A percentile compares a stretch with the other conserved stretches of the same genome.
phyloP scores from a whole-genome alignment of 92 coral and sea anemone genomes.

The Hydrozoanthus gracilis region DNA sequence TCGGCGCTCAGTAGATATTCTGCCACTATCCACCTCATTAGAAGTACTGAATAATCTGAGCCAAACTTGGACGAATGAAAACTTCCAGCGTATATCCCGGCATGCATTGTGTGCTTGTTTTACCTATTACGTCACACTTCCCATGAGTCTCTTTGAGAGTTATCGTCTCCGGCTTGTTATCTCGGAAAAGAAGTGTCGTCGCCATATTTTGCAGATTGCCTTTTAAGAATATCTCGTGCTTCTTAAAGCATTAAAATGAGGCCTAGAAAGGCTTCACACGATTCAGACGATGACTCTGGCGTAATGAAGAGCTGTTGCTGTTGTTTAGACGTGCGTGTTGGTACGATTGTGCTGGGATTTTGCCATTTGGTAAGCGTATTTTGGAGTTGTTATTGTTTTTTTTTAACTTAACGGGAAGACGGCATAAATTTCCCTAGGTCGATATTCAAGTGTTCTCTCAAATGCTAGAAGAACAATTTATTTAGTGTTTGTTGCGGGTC shows the following conservation, averaged over 20 bases:
- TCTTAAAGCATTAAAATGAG: slow-evolving; percentile 59
- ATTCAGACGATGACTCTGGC: slow-evolving; percentile 66
- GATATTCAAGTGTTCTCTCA: too few relatives aligned
- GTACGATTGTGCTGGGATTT: slow-evolving; percentile 95
- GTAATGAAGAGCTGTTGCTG: slow-evolving; percentile 97
- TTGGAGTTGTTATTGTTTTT: neutral
- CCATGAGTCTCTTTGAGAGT: slow-evolving; percentile 62
- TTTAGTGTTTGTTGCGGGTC: neutral
- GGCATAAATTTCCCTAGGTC: too few relatives aligned
- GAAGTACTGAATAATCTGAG: too few relatives aligned
- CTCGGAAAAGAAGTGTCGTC: slow-evolving; percentile 19
- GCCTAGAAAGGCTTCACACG: slow-evolving; percentile 73
- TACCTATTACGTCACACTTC: slow-evolving; percentile 71
- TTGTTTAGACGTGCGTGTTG: slow-evolving; percentile 97
- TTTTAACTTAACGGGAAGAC: neutral
- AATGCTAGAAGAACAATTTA: too few relatives aligned
- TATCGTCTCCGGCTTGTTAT: neutral
- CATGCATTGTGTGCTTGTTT: slow-evolving; percentile 19
- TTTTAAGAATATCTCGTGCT: neutral
- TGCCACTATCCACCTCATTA: too few relatives aligned
- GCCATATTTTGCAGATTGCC: slow-evolving; percentile 15
- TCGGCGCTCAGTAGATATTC: too few relatives aligned
- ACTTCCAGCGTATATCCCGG: slow-evolving; percentile 17
- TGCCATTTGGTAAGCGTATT: slow-evolving; percentile 86
- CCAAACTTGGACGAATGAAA: too few relatives aligned